These are phyloP conservation scores for Drosophila suzukii DNA, from an alignment of 1,140 invertebrate species.

Conservation along the genomic window DNA sequence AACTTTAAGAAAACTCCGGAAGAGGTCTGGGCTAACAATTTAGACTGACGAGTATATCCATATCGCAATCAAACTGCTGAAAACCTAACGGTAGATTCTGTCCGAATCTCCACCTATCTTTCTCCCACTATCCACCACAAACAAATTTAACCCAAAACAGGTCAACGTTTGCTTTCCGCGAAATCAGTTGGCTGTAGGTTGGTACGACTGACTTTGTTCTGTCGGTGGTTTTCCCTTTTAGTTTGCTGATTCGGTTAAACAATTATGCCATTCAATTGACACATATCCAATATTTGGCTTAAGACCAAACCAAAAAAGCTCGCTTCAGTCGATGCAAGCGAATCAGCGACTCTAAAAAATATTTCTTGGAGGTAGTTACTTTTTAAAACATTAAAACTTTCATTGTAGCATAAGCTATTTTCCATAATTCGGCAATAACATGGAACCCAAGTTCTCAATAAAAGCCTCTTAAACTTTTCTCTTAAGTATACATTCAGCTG, in stretches of 20 bases:
- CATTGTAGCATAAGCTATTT: background rate
- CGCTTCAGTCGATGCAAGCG: background rate
- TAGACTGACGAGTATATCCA: slow-evolving; percentile 1
- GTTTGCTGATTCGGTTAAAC: slow-evolving; percentile 68
- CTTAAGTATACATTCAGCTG: slow-evolving; percentile 17
- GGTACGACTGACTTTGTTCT: slow-evolving; percentile 21
- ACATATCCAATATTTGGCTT: slow-evolving; percentile 46
- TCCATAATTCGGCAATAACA: slow-evolving; percentile 2
- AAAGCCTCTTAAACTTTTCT: background rate
- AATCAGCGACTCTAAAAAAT: too few species aligned
- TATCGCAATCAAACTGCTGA: slow-evolving; percentile 34
- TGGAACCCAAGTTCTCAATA: slow-evolving; percentile 11
- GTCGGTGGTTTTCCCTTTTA: slow-evolving; percentile 19
- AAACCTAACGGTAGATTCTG: slow-evolving; percentile 65
- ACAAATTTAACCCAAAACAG: slow-evolving; percentile 58
- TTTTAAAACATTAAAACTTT: background rate
- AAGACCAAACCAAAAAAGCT: slow-evolving; percentile 2
- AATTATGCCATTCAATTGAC: slow-evolving; percentile 71
- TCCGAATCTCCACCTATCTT: slow-evolving; percentile 1
- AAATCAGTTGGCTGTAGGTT: slow-evolving; percentile 34
- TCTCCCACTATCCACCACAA: slow-evolving; percentile 36
- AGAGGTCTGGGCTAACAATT: slow-evolving; percentile 35
- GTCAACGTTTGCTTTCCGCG: slow-evolving; percentile 66
- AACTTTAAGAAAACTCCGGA: too few species aligned
- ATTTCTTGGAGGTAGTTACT: too few species aligned